phyloP scores from a whole-genome alignment of 2,888 invertebrate species.

The Lochmaea capreae region DNA sequence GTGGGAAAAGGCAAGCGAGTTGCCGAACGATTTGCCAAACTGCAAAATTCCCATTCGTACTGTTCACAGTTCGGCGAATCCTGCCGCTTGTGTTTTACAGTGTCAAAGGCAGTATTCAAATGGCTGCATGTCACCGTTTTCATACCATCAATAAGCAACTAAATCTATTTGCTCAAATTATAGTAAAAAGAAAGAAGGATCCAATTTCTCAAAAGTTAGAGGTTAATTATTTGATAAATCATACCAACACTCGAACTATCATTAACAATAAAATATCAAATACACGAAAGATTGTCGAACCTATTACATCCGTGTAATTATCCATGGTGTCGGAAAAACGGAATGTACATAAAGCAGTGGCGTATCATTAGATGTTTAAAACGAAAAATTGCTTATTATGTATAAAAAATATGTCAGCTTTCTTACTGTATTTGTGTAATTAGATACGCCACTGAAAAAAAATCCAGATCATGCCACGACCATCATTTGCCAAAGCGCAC shows the following conservation, averaged over 20 bases:
- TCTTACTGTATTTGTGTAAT: neutral
- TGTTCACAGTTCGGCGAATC: too few species aligned
- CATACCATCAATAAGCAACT: too few species aligned
- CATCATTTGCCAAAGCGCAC: conserved; percentile 54
- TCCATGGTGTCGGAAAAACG: neutral
- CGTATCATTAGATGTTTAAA: neutral
- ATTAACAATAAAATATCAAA: neutral
- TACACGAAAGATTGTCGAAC: neutral
- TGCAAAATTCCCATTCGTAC: too few species aligned
- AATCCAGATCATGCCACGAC: conserved; percentile 53
- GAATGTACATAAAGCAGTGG: neutral
- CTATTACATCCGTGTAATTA: neutral
- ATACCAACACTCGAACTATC: neutral
- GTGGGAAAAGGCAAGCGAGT: too few species aligned
- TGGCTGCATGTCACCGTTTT: too few species aligned
- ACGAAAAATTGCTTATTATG: neutral
- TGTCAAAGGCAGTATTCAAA: too few species aligned
- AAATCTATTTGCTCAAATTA: too few species aligned
- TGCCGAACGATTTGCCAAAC: too few species aligned
- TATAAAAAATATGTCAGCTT: neutral
- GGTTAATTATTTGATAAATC: neutral
- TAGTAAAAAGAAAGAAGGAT: neutral
- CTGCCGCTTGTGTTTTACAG: too few species aligned
- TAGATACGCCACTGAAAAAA: conserved; percentile 19
- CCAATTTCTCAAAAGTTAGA: neutral